Percentiles rank a stretch among this genome's conserved stretches.
Evolutionary conservation across 1,140 invertebrate species (phyloP).

Genomic region (Telenomus remus): DNA sequence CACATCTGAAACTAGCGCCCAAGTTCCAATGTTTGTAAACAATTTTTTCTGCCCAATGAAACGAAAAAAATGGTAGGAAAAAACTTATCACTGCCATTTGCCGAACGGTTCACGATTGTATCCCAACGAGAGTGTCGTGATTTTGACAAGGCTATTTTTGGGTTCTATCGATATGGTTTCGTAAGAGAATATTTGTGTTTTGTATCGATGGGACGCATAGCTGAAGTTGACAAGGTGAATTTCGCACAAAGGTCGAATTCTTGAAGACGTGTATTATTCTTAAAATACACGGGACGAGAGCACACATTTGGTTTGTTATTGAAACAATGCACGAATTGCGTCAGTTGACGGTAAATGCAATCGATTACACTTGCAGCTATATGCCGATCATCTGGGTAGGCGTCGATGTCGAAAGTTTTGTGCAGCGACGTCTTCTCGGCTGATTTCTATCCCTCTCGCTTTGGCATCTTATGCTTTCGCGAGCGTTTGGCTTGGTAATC

Average conservation of each 20-base stretch:
- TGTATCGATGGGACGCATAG: no score
- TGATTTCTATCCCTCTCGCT: slow-evolving; percentile 41
- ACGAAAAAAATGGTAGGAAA: no score
- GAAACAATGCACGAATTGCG: slow-evolving; percentile 41
- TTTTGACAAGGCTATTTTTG: no score
- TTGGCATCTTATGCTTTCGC: slow-evolving; percentile 13
- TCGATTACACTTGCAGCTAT: slow-evolving; percentile 42
- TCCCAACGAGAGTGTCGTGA: no score
- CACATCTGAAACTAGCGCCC: no score
- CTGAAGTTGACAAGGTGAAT: no score
- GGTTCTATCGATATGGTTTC: no score
- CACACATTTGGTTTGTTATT: slow-evolving; percentile 45
- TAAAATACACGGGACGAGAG: slow-evolving; percentile 22
- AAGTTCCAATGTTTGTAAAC: no score
- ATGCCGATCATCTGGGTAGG: slow-evolving; percentile 40
- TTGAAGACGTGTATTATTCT: background rate
- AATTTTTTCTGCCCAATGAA: no score
- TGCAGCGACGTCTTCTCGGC: slow-evolving; percentile 26
- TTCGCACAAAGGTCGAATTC: background rate
- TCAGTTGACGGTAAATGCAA: slow-evolving; percentile 40
- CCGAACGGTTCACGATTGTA: no score
- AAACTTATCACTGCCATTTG: no score
- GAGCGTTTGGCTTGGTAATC: slow-evolving; percentile 24
- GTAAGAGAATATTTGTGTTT: no score
- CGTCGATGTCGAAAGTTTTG: slow-evolving; percentile 42